Evolutionary conservation across 2,797 vertebrate species (phyloP), one percentile per base, ranked within the genome.

Genomic region (Rhinatrema bivittatum): DNA sequence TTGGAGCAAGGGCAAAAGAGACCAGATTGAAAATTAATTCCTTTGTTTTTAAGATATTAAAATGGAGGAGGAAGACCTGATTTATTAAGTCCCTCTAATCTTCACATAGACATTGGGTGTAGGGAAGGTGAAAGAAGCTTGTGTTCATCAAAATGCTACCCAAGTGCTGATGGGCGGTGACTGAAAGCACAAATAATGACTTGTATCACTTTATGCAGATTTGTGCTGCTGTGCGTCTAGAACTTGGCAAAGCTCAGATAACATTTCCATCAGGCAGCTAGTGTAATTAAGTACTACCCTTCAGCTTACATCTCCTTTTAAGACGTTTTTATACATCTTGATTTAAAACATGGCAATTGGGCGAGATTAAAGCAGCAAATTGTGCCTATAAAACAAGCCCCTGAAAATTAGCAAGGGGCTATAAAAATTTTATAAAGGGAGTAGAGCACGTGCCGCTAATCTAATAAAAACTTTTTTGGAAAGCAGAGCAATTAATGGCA

Each of bases 211-310:
- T 69, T 60, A 67, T 76, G 68, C 67, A 74, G 69, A 65, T 76
- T 70, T 63, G 47, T 44, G 30, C 34, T 56, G 60, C 62, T 55
- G 43, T 49, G 58, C 52, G 63, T 50, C 55, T 32, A 27, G 51
- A 35, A 48, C 64, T 71, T 74, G 63, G 68, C 59, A 68, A 71
- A 49, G 52, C 56, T 54, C 40, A 62, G 54, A 62, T 73, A 68
- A 74, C 62, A 66, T 80, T 73, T 71, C 79, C 78, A 81, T 76
- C 68, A 75, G 62, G 51, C 70, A 50, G 63, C 72, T 71, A 75
- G 74, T 76, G 77, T 81, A 84, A 81, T 84, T 85, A 84, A 84
- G 72, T 71, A 62, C 51, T 70, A 72, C 65, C 66, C 62, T 76
- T 80, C 66, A 72, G 60, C 46, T 43, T 63, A 69, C 65, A 68